Evolutionary conservation across 2,888 invertebrate species (phyloP).

Genomic region (Xestobium rufovillosum): DNA sequence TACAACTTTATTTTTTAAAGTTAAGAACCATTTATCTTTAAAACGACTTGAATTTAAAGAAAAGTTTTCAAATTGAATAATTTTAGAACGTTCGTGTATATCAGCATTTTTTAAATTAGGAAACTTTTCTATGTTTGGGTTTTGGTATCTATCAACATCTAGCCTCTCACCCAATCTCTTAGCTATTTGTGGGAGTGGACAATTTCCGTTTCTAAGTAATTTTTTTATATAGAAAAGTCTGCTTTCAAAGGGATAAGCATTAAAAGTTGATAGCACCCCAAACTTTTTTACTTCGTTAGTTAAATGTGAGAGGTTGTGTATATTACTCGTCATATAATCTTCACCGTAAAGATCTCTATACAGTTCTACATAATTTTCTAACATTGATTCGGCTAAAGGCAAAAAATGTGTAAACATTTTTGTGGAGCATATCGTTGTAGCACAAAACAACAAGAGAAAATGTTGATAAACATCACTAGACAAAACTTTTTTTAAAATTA

Average conservation of each 20-base stretch:
- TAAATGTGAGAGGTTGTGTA: constrained; percentile 32
- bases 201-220: constrained; percentile 16
- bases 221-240: constrained; percentile 21
- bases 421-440: constrained; percentile 14
- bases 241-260: constrained; percentile 34
- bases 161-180: constrained; percentile 8
- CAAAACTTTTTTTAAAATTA: constrained; percentile 13
- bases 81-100: constrained; percentile 7
- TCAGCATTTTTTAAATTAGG: background rate
- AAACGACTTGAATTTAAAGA: constrained; percentile 8
- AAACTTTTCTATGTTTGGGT: constrained; percentile 1
- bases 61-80: constrained; percentile 11
- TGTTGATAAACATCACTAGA: constrained; percentile 15
- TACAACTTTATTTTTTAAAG: background rate
- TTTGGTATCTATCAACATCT: background rate
- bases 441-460: constrained; percentile 15
- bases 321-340: constrained; percentile 29
- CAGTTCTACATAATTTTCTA: constrained; percentile 13
- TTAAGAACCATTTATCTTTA: constrained; percentile 6
- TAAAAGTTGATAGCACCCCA: constrained; percentile 30
- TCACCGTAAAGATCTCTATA: constrained; percentile 27
- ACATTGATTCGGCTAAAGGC: constrained; percentile 17
- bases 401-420: constrained; percentile 10
- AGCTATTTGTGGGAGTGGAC: constrained; percentile 18
- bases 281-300: constrained; percentile 29